Evolutionary conservation across 2,888 invertebrate genomes (phyloP), one percentile per base, ranked within the genome.

Genomic region (Xylophagus ater): DNA sequence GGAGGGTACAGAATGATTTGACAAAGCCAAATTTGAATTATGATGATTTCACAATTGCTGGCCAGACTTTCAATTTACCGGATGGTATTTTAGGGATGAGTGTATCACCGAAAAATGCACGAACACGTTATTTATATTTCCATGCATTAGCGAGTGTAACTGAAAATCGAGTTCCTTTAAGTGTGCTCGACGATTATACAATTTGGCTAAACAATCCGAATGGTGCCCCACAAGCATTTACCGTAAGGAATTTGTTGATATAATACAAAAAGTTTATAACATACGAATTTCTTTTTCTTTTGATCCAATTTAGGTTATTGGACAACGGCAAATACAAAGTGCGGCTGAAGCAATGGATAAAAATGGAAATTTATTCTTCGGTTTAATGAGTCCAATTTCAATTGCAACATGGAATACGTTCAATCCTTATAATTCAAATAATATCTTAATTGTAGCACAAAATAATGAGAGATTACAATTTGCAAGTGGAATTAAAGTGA

Each of bases 401-500:
- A 67, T 87, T 18, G 73, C 71, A 52, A 83, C 81, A 49, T 85
- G 85, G 81, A 80, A 85, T 54, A 74, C 75, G 2, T 69, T 64
- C 1, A 72, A 73, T 0, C 69, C 75, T 10, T 84, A 74, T 51
- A 68, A 69, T 0, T 52, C 46, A 1, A 65, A 67, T 34, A 74
- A 73, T 56, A 70, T 76, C 20, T 66, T 70, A 41, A 53, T 74
- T 4, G 51, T 75, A 5, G 74, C 74, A 2, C 54, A 70, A 12
- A 71, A 83, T 53, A 59, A 60, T 21, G 64, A 71, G 36, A 74
- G 74, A 0, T 57, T 85, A 37, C 85, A 85, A 53, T 86, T 85
- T 52, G 69, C 74, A 1, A 79, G 79, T 51, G 84, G 84, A 1
- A 51, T 84, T 3, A 85, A 85, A 64, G 66, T 82, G 2, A 68